Percentiles rank a stretch among this genome's conserved stretches.
Conservation (phyloP, 2,113 vertebrate genomes). For the Toxotes chatareus region DNA sequence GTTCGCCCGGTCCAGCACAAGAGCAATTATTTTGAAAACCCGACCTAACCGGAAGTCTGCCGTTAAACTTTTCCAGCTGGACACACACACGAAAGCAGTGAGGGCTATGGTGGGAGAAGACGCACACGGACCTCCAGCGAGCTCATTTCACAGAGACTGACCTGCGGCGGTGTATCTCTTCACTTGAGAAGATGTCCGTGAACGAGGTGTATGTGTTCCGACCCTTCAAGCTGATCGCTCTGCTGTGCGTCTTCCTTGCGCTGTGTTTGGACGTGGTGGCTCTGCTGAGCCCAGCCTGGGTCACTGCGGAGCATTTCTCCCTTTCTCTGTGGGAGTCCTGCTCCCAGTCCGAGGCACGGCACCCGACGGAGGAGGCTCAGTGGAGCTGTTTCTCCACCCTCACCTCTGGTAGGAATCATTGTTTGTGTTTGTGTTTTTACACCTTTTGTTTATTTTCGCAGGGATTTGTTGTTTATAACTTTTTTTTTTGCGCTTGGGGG, state of each 20-base stretch:
- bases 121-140: slow-evolving; percentile 34
- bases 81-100: slow-evolving; percentile 18
- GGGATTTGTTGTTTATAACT: not conserved
- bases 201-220: slow-evolving; percentile 81
- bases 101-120: slow-evolving; percentile 49
- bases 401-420: slow-evolving; percentile 79
- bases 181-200: slow-evolving; percentile 78
- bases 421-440: not conserved
- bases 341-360: slow-evolving; percentile 62
- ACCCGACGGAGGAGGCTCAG: slow-evolving; percentile 46
- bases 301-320: slow-evolving; percentile 87
- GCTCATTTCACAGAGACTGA: slow-evolving; percentile 19
- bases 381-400: slow-evolving; percentile 86
- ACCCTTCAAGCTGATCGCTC: slow-evolving; percentile 87
- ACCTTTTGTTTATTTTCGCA: not conserved
- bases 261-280: slow-evolving; percentile 85
- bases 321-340: slow-evolving; percentile 88
- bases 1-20: not conserved
- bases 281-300: slow-evolving; percentile 87
- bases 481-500: not conserved
- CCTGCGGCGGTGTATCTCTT: slow-evolving; percentile 20
- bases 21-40: slow-evolving; percentile 65
- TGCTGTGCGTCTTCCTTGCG: slow-evolving; percentile 86
- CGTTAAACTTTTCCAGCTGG: slow-evolving; percentile 44
- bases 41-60: slow-evolving; percentile 45